phyloP scores from a whole-genome alignment of 1,140 invertebrate genomes.

The Pollicipes pollicipes region DNA sequence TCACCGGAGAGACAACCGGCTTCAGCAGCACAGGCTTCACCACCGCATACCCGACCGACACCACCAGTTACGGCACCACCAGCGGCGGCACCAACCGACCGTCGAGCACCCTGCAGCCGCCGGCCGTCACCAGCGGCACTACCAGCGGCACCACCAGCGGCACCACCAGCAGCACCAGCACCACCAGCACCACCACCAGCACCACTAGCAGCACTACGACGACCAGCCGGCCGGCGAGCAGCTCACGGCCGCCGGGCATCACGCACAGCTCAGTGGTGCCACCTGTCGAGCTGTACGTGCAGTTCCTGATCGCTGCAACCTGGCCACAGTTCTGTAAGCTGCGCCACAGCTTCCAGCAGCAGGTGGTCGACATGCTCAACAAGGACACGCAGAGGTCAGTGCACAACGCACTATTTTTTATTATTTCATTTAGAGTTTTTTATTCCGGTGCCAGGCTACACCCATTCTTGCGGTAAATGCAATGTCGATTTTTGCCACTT shows the following conservation, averaged over 20 bases:
- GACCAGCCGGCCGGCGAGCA: neutral
- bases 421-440: too few relatives aligned
- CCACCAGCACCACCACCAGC: neutral
- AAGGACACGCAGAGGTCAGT: neutral
- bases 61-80: too few relatives aligned
- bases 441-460: too few relatives aligned
- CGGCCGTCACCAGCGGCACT: neutral
- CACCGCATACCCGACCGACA: neutral
- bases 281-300: neutral
- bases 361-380: neutral
- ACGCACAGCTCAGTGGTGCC: neutral
- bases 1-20: neutral
- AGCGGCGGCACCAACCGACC: neutral
- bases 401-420: too few relatives aligned
- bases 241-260: neutral
- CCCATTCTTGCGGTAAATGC: too few relatives aligned
- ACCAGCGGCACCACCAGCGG: too few relatives aligned
- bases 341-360: neutral
- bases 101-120: neutral
- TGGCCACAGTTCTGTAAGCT: neutral
- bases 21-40: neutral
- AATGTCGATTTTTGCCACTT: too few relatives aligned
- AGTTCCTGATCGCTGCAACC: neutral
- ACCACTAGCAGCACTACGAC: neutral
- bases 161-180: neutral